Evolutionary conservation across 2,888 invertebrate species (phyloP).

Genomic region (Ischnura elegans): DNA sequence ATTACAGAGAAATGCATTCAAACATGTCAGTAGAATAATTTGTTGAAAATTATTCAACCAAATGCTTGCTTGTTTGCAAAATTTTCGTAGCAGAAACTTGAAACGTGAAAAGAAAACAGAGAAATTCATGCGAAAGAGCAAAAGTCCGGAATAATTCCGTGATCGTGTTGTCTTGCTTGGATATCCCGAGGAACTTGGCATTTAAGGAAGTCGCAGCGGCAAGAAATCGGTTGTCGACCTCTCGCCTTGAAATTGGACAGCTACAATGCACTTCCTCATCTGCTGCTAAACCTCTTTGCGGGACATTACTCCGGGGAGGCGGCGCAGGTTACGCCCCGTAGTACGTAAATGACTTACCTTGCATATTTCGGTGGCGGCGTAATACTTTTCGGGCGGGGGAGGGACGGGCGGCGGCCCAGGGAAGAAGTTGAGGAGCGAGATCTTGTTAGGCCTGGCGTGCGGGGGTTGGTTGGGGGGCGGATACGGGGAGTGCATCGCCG

Average conservation of each 20-base stretch:
- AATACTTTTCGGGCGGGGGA: constrained; percentile 85
- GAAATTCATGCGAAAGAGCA: no score
- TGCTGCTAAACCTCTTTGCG: background rate
- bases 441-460: constrained; percentile 76
- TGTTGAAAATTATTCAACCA: no score
- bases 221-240: background rate
- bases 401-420: constrained; percentile 80
- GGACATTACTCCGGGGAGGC: background rate
- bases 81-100: no score
- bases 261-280: no score
- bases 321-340: background rate
- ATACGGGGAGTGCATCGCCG: constrained; percentile 76
- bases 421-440: constrained; percentile 80
- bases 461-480: constrained; percentile 72
- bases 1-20: no score
- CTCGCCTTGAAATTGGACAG: background rate
- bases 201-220: background rate
- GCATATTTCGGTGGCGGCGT: constrained; percentile 85
- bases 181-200: background rate
- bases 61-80: no score
- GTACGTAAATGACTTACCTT: constrained; percentile 75
- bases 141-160: no score
- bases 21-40: no score
- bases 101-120: no score
- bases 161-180: background rate